Conservation (phyloP, 35 echinoderm and acorn worm genomes). For the Eucidaris tribuloides region DNA sequence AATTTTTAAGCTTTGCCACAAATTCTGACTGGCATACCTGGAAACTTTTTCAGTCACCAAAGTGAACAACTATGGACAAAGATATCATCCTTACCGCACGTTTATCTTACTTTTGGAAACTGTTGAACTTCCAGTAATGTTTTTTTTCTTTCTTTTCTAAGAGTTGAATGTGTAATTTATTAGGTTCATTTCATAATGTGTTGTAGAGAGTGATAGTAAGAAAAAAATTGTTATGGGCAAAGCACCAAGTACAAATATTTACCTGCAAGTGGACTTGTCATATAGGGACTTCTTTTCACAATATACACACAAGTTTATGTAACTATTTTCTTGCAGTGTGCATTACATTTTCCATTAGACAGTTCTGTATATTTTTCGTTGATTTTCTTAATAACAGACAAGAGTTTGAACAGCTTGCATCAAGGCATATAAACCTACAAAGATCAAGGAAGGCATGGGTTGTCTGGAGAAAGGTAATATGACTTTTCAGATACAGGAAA, state of each 20-base stretch:
- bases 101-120: no score
- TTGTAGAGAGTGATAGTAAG: no score
- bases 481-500: no score
- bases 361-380: not conserved
- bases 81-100: no score
- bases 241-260: not conserved
- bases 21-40: no score
- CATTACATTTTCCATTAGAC: not conserved
- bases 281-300: not conserved
- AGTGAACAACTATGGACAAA: no score
- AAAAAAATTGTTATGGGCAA: not conserved
- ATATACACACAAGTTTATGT: not conserved
- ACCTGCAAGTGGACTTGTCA: not conserved
- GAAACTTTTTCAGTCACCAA: no score
- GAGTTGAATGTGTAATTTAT: no score
- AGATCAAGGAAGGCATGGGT: not conserved
- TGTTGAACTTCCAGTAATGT: no score
- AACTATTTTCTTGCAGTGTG: not conserved
- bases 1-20: not conserved
- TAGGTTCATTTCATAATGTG: no score
- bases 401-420: not conserved
- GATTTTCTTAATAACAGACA: not conserved
- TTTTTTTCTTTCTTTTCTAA: no score
- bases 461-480: slow-evolving; percentile 5
- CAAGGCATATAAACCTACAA: not conserved